These are phyloP conservation scores for Stenotaenia linearis DNA, from an alignment of 2,888 invertebrate species.

Conservation along the genomic window DNA sequence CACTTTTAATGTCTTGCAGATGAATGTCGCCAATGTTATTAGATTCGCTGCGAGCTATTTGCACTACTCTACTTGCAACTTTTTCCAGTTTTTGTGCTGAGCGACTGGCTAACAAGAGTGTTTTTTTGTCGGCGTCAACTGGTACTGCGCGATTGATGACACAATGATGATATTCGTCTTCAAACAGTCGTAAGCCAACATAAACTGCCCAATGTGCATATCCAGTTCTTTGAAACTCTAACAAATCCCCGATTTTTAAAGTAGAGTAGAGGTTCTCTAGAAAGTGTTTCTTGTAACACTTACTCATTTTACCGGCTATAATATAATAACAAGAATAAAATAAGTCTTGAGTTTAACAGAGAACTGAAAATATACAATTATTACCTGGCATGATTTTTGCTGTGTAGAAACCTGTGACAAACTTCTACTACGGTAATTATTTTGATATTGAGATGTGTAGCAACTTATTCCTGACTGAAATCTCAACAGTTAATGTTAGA, in stretches of 20 bases:
- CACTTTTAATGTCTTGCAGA: not conserved
- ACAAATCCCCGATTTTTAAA: constrained; percentile 30
- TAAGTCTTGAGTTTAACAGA: not conserved
- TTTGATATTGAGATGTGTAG: no score
- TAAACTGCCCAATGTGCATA: constrained; percentile 35
- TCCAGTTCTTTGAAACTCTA: constrained; percentile 31
- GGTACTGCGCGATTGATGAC: constrained; percentile 29
- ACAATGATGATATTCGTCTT: not conserved
- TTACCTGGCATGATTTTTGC: no score
- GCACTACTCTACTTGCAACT: not conserved
- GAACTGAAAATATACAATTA: not conserved
- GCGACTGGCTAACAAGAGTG: not conserved
- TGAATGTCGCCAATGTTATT: not conserved
- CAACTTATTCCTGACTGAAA: no score
- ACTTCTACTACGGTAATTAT: no score
- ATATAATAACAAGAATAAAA: not conserved
- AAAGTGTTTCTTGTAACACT: not conserved
- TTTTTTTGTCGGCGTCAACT: not conserved
- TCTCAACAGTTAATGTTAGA: no score
- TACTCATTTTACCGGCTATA: not conserved
- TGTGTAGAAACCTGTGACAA: no score
- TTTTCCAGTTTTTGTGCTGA: not conserved
- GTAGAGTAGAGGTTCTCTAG: not conserved
- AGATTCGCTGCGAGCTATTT: not conserved
- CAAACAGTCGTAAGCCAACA: not conserved